Percentiles rank a stretch among this genome's conserved stretches.
phyloP scores from a whole-genome alignment of 2,113 vertebrate genomes.

The Apistogramma diplotaenia region DNA sequence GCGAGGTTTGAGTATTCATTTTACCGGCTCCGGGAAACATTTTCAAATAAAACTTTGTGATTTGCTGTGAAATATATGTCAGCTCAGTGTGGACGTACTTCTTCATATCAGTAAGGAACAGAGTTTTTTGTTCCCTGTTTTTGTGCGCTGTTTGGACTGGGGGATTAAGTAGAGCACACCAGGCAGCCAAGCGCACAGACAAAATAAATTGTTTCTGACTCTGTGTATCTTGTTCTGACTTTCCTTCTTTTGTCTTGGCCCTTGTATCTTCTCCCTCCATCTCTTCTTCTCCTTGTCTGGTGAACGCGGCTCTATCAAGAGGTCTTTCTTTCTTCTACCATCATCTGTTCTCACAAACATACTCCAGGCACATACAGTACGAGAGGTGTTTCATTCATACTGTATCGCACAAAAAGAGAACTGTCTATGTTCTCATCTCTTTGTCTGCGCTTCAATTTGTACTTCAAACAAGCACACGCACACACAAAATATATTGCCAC shows the following conservation, averaged over 20 bases:
- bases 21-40: neutral
- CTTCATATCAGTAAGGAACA: conserved; percentile 5
- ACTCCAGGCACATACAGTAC: conserved; percentile 6
- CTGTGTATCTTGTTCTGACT: conserved; percentile 25
- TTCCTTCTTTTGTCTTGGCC: conserved; percentile 21
- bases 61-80: neutral
- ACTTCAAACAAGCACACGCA: neutral
- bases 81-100: neutral
- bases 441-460: conserved; percentile 21
- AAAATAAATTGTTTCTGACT: conserved; percentile 58
- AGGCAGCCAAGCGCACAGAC: conserved; percentile 49
- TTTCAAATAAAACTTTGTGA: neutral
- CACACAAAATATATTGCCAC: neutral
- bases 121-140: neutral
- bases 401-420: conserved; percentile 18
- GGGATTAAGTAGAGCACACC: conserved; percentile 59
- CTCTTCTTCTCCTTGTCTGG: conserved; percentile 53
- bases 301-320: conserved; percentile 38
- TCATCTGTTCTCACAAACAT: conserved; percentile 33
- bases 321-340: conserved; percentile 41
- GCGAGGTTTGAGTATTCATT: neutral
- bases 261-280: conserved; percentile 50
- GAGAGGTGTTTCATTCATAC: conserved; percentile 40
- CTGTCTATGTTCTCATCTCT: conserved; percentile 12
- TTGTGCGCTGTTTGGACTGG: conserved; percentile 44